These are phyloP conservation scores for Epsilonema sp. DNA, from an alignment of 2,888 invertebrate genomes.

Conservation along the genomic window DNA sequence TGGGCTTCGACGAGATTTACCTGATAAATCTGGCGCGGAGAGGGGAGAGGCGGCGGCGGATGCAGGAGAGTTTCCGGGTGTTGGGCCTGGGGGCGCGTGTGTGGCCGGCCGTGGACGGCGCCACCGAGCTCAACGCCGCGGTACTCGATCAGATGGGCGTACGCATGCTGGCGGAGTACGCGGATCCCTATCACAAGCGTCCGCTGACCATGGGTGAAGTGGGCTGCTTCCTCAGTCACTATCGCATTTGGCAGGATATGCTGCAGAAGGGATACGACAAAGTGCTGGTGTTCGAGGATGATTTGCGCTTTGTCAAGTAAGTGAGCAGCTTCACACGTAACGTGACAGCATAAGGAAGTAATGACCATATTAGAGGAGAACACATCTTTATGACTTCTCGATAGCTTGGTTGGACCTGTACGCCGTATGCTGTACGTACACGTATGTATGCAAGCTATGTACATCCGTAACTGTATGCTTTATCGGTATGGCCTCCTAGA, in stretches of 20 bases:
- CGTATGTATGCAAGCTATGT: too few relatives aligned
- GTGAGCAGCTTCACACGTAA: conserved; percentile 21
- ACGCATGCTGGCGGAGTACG: conserved; percentile 30
- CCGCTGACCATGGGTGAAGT: conserved; percentile 91
- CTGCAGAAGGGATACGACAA: conserved; percentile 26
- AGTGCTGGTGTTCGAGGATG: conserved; percentile 54
- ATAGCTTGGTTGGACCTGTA: too few relatives aligned
- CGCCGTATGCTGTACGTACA: too few relatives aligned
- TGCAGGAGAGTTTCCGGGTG: conserved; percentile 51
- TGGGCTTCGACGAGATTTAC: conserved; percentile 43
- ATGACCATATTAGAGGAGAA: neutral
- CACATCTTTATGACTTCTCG: too few relatives aligned
- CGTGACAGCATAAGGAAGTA: neutral
- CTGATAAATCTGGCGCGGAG: conserved; percentile 77
- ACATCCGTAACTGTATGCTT: too few relatives aligned
- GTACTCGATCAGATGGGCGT: conserved; percentile 21
- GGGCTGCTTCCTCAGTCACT: conserved; percentile 78
- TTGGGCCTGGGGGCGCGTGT: conserved; percentile 46
- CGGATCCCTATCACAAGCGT: conserved; percentile 38
- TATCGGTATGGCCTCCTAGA: too few relatives aligned
- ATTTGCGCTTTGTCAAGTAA: conserved; percentile 72
- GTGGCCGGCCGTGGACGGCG: conserved; percentile 21
- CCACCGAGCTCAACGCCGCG: conserved; percentile 23
- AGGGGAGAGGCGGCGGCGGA: conserved; percentile 52
- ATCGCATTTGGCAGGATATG: conserved; percentile 22